Base-by-base conservation (phyloP, 1,140 invertebrate genomes). In the Antheraea mylitta region DNA sequence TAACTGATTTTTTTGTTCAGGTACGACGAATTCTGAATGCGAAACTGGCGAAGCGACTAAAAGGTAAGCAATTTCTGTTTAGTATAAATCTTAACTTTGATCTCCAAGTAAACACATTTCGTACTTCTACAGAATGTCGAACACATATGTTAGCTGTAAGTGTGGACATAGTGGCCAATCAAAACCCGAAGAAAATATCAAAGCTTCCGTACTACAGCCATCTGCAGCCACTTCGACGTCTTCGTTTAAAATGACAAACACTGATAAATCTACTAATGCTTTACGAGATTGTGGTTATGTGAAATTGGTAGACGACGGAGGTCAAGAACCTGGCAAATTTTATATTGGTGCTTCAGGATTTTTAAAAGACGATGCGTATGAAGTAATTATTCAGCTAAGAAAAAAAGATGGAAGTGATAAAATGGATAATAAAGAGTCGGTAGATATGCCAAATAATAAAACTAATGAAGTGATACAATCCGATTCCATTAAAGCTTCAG, bases 371-470 rank as follows among this genome's bases (percentile, higher is more conserved):
- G 81, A 91, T 58, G 83, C 81, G 7, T 92, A 90, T 65, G 90
- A 92, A 85, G 86, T 92, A 18, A 72, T 90, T 9, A 92, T 92
- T 74, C 87, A 92, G 62, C 71, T 92, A 16, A 83, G 86, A 64
- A 91, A 90, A 66, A 92, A 90, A 74, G 85, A 86, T 58, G 59
- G 48, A 30, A 37, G 36, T 18, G 42, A 66, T 30, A 58, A 58
- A 37, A 22, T 16, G 13, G 70, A 65, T 10, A 77, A 76, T 61
- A 82, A 77, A 70, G 61, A 64, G 19, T 67, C 48, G 6, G 42
- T 22, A 0, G 61, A 67, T 8, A 66, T 76, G 48, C n/a, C 63
- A 30, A 59, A 69, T 8, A 42, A 18, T 10, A 42, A 72, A 62
- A 36, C 16, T n/a, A 10, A 61, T 10, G 48, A 16, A 64, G 67